A percentile compares a stretch with the other conserved stretches of the same genome.
These are phyloP conservation scores for Tribolium castaneum DNA, from an alignment of 1,140 invertebrate species.

Conservation along the genomic window DNA sequence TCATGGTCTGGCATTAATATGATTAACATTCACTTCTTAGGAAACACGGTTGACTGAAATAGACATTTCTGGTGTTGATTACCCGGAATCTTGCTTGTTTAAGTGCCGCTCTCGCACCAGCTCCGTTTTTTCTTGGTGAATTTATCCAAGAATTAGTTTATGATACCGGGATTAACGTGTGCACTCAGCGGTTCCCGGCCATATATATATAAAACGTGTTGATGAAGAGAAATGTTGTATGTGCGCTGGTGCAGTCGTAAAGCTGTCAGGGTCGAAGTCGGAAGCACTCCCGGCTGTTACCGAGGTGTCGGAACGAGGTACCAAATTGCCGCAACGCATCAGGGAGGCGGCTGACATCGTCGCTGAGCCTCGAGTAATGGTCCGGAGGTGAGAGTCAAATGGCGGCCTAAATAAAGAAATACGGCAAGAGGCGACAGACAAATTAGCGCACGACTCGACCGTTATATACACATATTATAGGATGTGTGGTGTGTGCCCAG, in stretches of 20 bases:
- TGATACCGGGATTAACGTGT: constrained; percentile 44
- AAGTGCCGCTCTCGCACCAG: constrained; percentile 1
- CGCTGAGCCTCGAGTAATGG: constrained; percentile 55
- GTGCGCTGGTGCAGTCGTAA: constrained; percentile 55
- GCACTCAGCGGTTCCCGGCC: constrained; percentile 43
- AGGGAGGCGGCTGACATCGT: constrained; percentile 48
- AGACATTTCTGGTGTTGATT: constrained; percentile 20
- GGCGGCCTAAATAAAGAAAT: constrained; percentile 60
- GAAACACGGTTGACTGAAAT: not conserved
- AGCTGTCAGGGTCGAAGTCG: constrained; percentile 58
- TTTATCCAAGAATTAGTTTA: constrained; percentile 36
- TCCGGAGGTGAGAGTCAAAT: constrained; percentile 60
- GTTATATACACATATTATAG: constrained; percentile 39
- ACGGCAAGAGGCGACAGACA: constrained; percentile 58
- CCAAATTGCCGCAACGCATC: constrained; percentile 56
- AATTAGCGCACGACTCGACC: constrained; percentile 55
- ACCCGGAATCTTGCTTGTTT: not conserved
- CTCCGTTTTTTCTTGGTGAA: constrained; percentile 2
- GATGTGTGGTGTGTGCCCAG: constrained; percentile 11
- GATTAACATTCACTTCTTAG: constrained; percentile 22
- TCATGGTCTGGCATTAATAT: constrained; percentile 3
- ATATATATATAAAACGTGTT: constrained; percentile 50
- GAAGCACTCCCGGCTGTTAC: constrained; percentile 55
- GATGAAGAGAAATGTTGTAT: constrained; percentile 60
- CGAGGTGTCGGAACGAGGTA: constrained; percentile 51